A percentile compares a stretch with the other conserved stretches of the same genome.
phyloP scores from a whole-genome alignment of 92 coral and sea anemone species.

The Chrysogorgia sp. region DNA sequence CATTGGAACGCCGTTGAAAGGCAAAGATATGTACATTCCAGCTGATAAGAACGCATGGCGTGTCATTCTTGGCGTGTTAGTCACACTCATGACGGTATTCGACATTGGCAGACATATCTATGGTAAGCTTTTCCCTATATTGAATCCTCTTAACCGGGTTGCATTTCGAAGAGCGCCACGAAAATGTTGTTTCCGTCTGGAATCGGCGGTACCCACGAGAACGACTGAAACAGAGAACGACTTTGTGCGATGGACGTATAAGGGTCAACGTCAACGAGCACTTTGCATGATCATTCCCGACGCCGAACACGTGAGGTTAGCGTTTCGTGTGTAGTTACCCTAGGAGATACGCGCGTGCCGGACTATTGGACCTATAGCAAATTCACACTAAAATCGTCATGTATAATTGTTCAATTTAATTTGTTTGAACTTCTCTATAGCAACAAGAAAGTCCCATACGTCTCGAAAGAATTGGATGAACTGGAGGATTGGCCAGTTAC shows the following conservation, averaged over 20 bases:
- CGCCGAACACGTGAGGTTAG: too few relatives aligned
- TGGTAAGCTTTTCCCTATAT: not conserved
- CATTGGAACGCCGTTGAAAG: constrained; percentile 25
- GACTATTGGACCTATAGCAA: not conserved
- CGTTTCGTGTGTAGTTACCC: too few relatives aligned
- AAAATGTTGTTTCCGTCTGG: too few relatives aligned
- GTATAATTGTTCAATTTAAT: not conserved
- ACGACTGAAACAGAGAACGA: too few relatives aligned
- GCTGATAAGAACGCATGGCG: constrained; percentile 20
- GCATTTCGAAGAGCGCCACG: too few relatives aligned
- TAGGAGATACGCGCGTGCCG: too few relatives aligned
- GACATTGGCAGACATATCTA: constrained; percentile 30
- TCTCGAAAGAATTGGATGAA: constrained; percentile 44
- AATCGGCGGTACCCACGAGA: too few relatives aligned
- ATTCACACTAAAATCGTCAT: not conserved
- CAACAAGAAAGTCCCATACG: constrained; percentile 53
- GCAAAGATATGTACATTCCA: constrained; percentile 19
- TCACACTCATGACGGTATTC: constrained; percentile 20
- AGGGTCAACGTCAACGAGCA: too few relatives aligned
- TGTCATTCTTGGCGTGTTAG: constrained; percentile 25
- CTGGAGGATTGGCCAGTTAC: constrained; percentile 59
- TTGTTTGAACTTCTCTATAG: not conserved
- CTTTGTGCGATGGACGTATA: too few relatives aligned
- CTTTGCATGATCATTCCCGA: too few relatives aligned
- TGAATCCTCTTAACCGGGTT: not conserved